These are phyloP conservation scores for Idaea dimidiata DNA, from an alignment of 2,888 invertebrate genomes.

Conservation along the genomic window DNA sequence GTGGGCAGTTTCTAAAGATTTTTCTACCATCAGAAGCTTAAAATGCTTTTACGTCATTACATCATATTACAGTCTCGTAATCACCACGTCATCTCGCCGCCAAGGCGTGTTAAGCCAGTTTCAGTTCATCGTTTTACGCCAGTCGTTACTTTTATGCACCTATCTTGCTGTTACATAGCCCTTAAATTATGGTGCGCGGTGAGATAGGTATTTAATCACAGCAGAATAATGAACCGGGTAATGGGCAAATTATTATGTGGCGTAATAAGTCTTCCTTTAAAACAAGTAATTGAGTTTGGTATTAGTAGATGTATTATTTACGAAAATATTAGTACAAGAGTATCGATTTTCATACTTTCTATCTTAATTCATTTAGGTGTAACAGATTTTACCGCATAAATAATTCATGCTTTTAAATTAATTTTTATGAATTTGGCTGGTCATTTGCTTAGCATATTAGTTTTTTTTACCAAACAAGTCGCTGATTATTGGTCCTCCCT, in stretches of 20 bases:
- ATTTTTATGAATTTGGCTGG: neutral
- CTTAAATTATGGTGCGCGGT: constrained; percentile 21
- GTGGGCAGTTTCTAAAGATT: constrained; percentile 24
- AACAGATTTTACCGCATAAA: neutral
- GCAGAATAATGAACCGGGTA: constrained; percentile 13
- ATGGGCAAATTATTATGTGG: neutral
- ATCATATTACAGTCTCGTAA: constrained; percentile 44
- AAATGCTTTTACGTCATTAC: constrained; percentile 55
- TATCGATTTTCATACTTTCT: neutral
- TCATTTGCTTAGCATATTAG: neutral
- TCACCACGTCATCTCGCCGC: constrained; percentile 39
- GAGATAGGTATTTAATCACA: constrained; percentile 29
- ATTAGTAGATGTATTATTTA: too few species aligned
- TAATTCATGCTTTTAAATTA: neutral
- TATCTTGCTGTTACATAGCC: constrained; percentile 23
- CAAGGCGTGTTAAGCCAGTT: constrained; percentile 41
- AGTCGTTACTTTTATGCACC: constrained; percentile 34
- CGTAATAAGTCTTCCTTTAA: neutral
- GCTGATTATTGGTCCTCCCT: neutral
- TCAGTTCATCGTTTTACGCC: constrained; percentile 34
- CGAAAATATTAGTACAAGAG: neutral
- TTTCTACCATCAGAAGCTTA: constrained; percentile 35
- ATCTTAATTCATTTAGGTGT: neutral
- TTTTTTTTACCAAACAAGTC: neutral
- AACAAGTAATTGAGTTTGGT: too few species aligned